Base-by-base conservation (phyloP, 2,797 vertebrate species). In the Sorex maritimensis region DNA sequence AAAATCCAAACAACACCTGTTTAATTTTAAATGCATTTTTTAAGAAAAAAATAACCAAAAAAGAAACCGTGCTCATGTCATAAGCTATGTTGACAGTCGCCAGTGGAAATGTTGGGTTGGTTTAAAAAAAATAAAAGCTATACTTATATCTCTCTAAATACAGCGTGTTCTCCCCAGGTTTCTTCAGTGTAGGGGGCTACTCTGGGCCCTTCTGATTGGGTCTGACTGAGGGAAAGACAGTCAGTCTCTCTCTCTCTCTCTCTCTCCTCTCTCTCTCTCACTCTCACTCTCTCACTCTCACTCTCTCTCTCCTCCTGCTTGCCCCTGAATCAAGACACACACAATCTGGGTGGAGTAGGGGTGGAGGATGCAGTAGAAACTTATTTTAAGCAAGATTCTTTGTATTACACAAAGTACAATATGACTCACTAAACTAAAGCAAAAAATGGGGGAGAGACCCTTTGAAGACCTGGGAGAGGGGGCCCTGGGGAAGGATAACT, bases 121-220 rank as follows among this genome's bases (percentile, higher is more conserved):
- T 98, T 96, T 67, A 94, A 95, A 96, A 97, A 94, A 96, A 98
- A 98, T 98, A 98, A 98, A 98, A 98, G 72, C 55, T 97, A 96
- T 98, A 97, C 96, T 92, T 97, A 92, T 96, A 97, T 97, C 97
- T 97, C 94, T 98, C 97, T 96, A 96, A 95, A 83, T 67, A 88
- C 87, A 96, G 93, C 91, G 92, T 96, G 96, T 91, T 95, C 96
- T 86, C 82, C 89, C 94, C 28, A 58, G 93, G 94, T 96, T 97
- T 97, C 95, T 98, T 98, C 94, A 77, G 0, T 52, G 63, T 81
- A 67, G 67, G 92, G 90, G 69, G 14, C 34, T 61, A 74, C 26
- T 55, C 38, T 65, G 52, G 69, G 41, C 72, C 71, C 85, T 91
- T 82, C 65, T 74, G 83, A 49, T 86, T 21, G 69, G 68, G 17